Percentiles rank a stretch among this genome's conserved stretches.
Evolutionary conservation across 2,113 vertebrate genomes (phyloP).

Genomic region (Strix uralensis): DNA sequence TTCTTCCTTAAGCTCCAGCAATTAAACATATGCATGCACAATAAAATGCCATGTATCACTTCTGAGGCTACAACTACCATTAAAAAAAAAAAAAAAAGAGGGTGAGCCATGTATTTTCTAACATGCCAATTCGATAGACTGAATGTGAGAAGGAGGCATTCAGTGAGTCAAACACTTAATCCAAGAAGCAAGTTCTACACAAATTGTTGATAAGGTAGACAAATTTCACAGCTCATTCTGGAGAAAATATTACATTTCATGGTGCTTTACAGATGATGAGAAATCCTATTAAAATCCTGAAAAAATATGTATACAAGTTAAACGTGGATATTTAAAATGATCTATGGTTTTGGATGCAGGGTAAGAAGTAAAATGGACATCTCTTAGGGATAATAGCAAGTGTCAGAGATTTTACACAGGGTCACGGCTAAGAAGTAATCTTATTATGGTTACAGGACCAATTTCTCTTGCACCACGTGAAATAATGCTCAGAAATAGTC

Average conservation of each 20-base stretch:
- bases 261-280: neutral
- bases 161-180: neutral
- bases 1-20: neutral
- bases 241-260: constrained; percentile 22
- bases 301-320: neutral
- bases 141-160: neutral
- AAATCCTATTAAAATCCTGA: constrained; percentile 30
- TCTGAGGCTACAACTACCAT: neutral
- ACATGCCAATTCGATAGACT: neutral
- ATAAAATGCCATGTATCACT: neutral
- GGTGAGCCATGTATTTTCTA: neutral
- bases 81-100: neutral
- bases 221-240: constrained; percentile 39
- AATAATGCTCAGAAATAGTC: neutral
- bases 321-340: neutral
- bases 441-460: neutral
- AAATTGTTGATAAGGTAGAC: constrained; percentile 45
- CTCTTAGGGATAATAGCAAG: neutral
- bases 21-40: neutral
- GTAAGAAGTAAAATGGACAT: neutral
- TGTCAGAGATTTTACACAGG: neutral
- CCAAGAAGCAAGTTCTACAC: neutral
- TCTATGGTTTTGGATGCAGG: neutral
- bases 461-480: neutral
- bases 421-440: neutral